phyloP scores from a whole-genome alignment of 2,888 invertebrate species.

The Balanococcus diminutus region DNA sequence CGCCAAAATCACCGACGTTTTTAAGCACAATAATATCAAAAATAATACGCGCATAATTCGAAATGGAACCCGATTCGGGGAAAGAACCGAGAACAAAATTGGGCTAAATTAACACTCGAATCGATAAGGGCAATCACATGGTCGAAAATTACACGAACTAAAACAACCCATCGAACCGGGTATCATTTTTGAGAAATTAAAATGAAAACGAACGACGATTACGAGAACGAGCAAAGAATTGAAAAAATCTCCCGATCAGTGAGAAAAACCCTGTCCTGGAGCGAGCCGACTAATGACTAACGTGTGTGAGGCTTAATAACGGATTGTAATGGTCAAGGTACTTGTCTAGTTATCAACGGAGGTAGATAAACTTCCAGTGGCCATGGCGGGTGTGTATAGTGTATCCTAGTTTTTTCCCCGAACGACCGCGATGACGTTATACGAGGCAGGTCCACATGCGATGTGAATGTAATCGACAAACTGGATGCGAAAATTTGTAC shows the following conservation, averaged over 20 bases:
- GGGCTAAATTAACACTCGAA: neutral
- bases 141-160: slow-evolving; percentile 1
- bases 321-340: slow-evolving; percentile 46
- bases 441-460: neutral
- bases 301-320: slow-evolving; percentile 42
- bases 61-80: neutral
- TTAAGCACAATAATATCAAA: neutral
- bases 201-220: neutral
- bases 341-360: slow-evolving; percentile 43
- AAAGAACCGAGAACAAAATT: neutral
- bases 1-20: neutral
- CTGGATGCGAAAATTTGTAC: neutral
- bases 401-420: neutral
- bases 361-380: slow-evolving; percentile 39
- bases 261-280: neutral
- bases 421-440: neutral
- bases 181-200: neutral
- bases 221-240: neutral
- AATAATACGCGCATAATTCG: neutral
- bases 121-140: neutral
- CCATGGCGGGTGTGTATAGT: slow-evolving; percentile 7
- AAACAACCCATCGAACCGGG: neutral
- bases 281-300: slow-evolving; percentile 35
- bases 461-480: neutral
- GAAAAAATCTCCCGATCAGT: neutral